Base-by-base conservation (phyloP, 2,113 vertebrate genomes). In the Myotis davidii region DNA sequence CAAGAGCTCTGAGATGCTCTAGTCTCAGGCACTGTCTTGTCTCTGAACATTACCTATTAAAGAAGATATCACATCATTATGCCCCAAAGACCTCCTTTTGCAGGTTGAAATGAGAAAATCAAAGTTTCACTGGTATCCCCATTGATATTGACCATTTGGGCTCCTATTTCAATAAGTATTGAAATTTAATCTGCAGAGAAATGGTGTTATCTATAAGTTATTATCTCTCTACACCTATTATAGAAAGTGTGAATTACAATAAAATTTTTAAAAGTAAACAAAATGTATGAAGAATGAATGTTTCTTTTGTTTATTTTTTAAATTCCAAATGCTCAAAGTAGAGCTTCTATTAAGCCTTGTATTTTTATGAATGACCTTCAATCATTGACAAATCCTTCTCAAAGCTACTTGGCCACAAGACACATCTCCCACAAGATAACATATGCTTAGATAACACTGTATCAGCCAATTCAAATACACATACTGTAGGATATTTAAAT, bases 71-170 rank as follows among this genome's bases (percentile, higher is more conserved):
- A 96, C 98, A 98, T 97, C 97, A 97, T 97, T 96, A 95, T 95
- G 97, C 98, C 98, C 97, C 95, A 95, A 98, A 98, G 98, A 98
- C 97, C 97, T 96, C 78, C 72, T 98, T 98, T 98, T 98, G 98
- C 96, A 97, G 91, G 90, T 67, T 91, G 96, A 98, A 98, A 99
- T 98, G 94, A 98, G 98, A 97, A 97, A 98, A 98, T 96, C 96
- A 98, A 98, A 97, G 94, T 98, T 96, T 97, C 96, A 90, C 95
- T 97, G 98, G 96, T 86, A 90, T 95, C 96, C 94, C 97, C 91
- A 96, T 32, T 95, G 95, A 98, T 96, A 82, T 94, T 96, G 96
- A 96, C 98, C 97, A 98, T 97, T 98, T 98, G 94, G 96, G 92
- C 87, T 98, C 45, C 67, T 84, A 85, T 89, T 94, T 69, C 9